A percentile compares a stretch with the other conserved stretches of the same genome.
Evolutionary conservation across 2,888 invertebrate species (phyloP).

Genomic region (Ptycholaimellus sp.): DNA sequence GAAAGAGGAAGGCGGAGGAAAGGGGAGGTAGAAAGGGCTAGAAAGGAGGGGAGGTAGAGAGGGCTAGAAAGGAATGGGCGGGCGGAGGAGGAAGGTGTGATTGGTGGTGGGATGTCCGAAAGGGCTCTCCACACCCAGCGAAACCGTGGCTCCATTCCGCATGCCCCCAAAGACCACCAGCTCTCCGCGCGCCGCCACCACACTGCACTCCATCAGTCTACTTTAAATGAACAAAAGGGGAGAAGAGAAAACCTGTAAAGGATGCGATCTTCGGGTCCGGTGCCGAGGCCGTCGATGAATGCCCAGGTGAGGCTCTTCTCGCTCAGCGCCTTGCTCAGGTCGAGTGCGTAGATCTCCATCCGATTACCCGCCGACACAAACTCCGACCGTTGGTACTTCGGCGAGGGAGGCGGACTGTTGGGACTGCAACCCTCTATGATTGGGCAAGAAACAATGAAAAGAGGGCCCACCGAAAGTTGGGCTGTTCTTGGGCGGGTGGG

Average conservation of each 20-base stretch:
- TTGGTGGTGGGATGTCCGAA: no score
- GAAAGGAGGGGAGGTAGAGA: no score
- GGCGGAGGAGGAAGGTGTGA: no score
- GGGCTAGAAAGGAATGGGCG: no score
- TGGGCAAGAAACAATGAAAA: background rate
- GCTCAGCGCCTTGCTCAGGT: conserved; percentile 38
- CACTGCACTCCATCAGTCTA: no score
- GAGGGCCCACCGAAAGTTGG: background rate
- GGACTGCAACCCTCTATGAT: conserved; percentile 5
- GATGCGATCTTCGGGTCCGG: conserved; percentile 55
- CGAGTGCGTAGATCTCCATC: conserved; percentile 58
- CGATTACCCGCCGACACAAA: conserved; percentile 33
- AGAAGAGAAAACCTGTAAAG: no score
- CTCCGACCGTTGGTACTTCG: conserved; percentile 1
- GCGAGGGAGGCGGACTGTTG: conserved; percentile 5
- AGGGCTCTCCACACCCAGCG: background rate
- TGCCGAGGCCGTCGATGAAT: conserved; percentile 16
- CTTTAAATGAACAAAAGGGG: no score
- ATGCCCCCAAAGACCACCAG: conserved; percentile 88
- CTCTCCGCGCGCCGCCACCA: conserved; percentile 68
- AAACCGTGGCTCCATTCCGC: conserved; percentile 23
- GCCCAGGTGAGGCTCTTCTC: conserved; percentile 33
- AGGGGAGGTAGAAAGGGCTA: no score
- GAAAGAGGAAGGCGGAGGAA: no score
- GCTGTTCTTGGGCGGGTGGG: background rate